Evolutionary conservation across 2,888 invertebrate species (phyloP).

Genomic region (Nycteola revayana): DNA sequence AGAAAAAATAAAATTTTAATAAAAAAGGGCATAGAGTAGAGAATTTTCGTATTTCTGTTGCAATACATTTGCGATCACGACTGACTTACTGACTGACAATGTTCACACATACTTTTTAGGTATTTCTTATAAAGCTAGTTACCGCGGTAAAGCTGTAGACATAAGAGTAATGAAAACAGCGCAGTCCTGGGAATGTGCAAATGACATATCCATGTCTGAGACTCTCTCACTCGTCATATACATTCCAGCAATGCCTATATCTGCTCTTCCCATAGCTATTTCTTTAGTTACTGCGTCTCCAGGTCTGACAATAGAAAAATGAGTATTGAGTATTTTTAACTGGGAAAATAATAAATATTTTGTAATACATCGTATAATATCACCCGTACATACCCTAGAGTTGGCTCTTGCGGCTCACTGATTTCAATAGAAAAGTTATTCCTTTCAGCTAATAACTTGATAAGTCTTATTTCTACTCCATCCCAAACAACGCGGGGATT

Average conservation of each 20-base stretch:
- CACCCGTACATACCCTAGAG: slow-evolving; percentile 55
- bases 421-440: slow-evolving; percentile 89
- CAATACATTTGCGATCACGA: too few species aligned
- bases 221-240: slow-evolving; percentile 83
- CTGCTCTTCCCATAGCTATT: slow-evolving; percentile 77
- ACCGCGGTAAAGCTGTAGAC: slow-evolving; percentile 90
- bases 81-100: too few species aligned
- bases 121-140: slow-evolving; percentile 1
- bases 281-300: slow-evolving; percentile 83
- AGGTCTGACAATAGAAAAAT: slow-evolving; percentile 57
- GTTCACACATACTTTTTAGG: too few species aligned
- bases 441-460: slow-evolving; percentile 82
- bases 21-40: too few species aligned
- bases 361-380: too few species aligned
- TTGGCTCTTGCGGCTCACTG: slow-evolving; percentile 77
- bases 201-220: slow-evolving; percentile 81
- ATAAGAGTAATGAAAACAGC: slow-evolving; percentile 89
- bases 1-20: too few species aligned
- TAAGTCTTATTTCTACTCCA: slow-evolving; percentile 87
- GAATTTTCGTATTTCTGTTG: too few species aligned
- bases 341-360: too few species aligned
- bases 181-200: slow-evolving; percentile 87
- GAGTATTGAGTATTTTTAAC: neutral
- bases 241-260: slow-evolving; percentile 88
- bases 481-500: slow-evolving; percentile 83